Conservation (phyloP, 2,113 vertebrate genomes). For the Solea senegalensis region DNA sequence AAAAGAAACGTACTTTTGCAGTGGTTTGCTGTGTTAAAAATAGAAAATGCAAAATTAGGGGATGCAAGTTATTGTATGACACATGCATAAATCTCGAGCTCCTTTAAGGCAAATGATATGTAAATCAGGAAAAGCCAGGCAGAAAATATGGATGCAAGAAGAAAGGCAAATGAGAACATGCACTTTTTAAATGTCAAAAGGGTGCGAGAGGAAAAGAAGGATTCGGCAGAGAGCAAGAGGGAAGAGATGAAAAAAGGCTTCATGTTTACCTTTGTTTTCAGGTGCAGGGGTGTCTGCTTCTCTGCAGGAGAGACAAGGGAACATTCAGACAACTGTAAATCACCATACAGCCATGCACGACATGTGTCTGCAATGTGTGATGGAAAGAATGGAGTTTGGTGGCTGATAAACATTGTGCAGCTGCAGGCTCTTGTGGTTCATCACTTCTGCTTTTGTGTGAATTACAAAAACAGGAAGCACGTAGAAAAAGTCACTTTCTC, state of each 20-base stretch:
- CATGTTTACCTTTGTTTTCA: conserved; percentile 74
- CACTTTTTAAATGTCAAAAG: neutral
- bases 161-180: neutral
- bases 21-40: neutral
- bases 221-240: neutral
- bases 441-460: conserved; percentile 38
- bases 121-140: conserved; percentile 19
- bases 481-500: conserved; percentile 9
- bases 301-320: conserved; percentile 61
- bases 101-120: conserved; percentile 41
- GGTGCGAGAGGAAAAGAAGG: neutral
- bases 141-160: neutral
- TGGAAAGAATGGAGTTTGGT: neutral
- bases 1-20: no score
- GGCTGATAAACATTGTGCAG: conserved; percentile 3
- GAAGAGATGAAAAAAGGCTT: neutral
- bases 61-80: neutral
- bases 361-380: neutral
- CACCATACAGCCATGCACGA: neutral
- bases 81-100: neutral
- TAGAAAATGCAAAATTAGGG: neutral
- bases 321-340: conserved; percentile 25
- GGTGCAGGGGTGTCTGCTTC: conserved; percentile 67
- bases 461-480: conserved; percentile 57
- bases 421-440: conserved; percentile 6